Conservation (phyloP, 2,888 invertebrate species). For the Eubasilissa splendida region DNA sequence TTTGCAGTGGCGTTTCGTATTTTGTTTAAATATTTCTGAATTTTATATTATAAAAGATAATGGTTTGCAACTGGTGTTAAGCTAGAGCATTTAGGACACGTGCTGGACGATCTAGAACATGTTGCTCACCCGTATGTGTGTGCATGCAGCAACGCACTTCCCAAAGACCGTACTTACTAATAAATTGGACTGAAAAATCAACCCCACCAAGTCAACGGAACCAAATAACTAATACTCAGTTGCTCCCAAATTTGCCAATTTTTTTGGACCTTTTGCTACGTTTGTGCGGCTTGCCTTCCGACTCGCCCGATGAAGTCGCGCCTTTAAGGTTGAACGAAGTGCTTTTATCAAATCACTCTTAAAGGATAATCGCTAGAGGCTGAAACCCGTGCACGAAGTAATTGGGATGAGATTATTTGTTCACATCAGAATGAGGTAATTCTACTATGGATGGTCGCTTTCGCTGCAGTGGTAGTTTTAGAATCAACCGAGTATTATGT, state of each 20-base stretch:
- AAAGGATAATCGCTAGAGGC: background rate
- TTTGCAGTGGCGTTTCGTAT: no score
- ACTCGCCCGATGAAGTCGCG: background rate
- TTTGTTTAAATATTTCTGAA: no score
- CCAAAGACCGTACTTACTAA: background rate
- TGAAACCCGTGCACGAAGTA: background rate
- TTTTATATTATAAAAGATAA: no score
- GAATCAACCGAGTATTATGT: no score
- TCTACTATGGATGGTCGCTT: no score
- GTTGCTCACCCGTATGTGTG: constrained; percentile 13
- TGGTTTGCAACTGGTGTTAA: no score
- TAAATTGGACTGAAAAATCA: background rate
- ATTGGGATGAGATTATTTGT: constrained; percentile 17
- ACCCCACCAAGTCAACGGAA: background rate
- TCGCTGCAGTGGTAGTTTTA: no score
- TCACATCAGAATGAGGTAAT: background rate
- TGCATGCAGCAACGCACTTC: constrained; percentile 22
- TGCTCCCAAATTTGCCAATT: background rate
- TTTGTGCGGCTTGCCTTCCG: background rate
- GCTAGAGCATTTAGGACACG: constrained; percentile 1
- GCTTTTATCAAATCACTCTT: constrained; percentile 14
- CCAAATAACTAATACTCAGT: background rate
- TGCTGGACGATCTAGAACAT: constrained; percentile 14
- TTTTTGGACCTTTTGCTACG: background rate
- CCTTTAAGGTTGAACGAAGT: constrained; percentile 13